Evolutionary conservation across 2,888 invertebrate genomes (phyloP), one percentile per base, ranked within the genome.

Genomic region (Ditula angustiorana): DNA sequence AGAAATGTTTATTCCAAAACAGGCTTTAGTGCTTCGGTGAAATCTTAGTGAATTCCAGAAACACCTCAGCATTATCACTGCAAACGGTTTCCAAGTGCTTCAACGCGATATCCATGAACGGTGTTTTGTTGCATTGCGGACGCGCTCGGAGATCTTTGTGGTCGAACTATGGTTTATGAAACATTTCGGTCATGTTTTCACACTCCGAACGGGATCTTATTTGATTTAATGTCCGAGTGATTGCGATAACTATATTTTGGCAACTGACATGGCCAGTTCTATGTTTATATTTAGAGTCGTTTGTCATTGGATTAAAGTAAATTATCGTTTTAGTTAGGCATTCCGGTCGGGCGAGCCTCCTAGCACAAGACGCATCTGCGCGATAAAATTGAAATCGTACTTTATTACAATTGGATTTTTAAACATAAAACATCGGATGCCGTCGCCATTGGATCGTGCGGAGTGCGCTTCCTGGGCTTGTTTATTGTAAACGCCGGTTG

Each of bases 201-300:
- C 16, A 21, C 19, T 41, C 16, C 16, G 28, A 28, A 26, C 13
- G 10, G 10, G 16, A 13, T 8, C 11, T n/a, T 21, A n/a, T 35
- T 21, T 23, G 23, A 21, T 21, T 13, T 26, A 52, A 33, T 10
- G 16, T 5, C 7, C n/a, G 10, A 44, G 10, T 21, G 16, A 46
- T 23, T 23, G n/a, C n/a, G n/a, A 46, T n/a, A 30, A 19, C 30
- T 30, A 49, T 16, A 5, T 33, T 21, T 10, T 53, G 53, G 53
- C 53, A 53, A 28, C 21, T 21, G 23, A 16, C 41, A 41, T 19
- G 16, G n/a, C 10, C 23, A 52, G 13, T 21, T 19, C 21, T 5
- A 46, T 35, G 52, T 53, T 53, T 53, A 53, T 53, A 53, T 53
- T 53, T 53, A 53, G 53, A 23, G 19, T 11, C 10, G 28, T 53